Conservation (phyloP, 2,888 invertebrate species). For the Molanna angustata region DNA sequence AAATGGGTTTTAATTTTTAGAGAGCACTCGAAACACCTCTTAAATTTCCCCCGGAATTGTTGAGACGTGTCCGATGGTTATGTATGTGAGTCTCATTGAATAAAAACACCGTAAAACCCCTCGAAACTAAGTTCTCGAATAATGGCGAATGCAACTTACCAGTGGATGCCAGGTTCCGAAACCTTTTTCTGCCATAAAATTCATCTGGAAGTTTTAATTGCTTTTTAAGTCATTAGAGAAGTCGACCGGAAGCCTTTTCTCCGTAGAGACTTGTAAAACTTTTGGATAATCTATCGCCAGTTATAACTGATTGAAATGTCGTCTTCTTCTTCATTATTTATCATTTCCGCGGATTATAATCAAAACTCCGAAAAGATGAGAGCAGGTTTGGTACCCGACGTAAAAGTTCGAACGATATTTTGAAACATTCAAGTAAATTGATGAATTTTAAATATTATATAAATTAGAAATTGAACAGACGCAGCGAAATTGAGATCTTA, state of each 20-base stretch:
- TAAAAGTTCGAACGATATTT: too few relatives aligned
- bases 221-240: constrained; percentile 33
- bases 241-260: constrained; percentile 27
- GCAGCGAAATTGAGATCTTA: too few relatives aligned
- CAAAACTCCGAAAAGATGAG: too few relatives aligned
- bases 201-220: constrained; percentile 31
- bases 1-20: too few relatives aligned
- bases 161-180: constrained; percentile 7
- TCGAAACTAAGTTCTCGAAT: constrained; percentile 5
- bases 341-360: too few relatives aligned
- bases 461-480: too few relatives aligned
- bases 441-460: too few relatives aligned
- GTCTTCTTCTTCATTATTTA: too few relatives aligned
- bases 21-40: too few relatives aligned
- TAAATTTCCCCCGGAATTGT: background rate
- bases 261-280: constrained; percentile 20
- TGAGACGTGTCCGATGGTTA: background rate
- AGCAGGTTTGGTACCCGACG: too few relatives aligned
- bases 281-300: constrained; percentile 23
- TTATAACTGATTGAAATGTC: constrained; percentile 3
- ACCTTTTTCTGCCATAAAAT: constrained; percentile 20
- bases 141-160: constrained; percentile 6
- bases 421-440: too few relatives aligned
- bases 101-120: background rate
- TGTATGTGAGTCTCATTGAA: background rate